Base-by-base conservation (phyloP, 2,113 vertebrate species). In the Aix galericulata region DNA sequence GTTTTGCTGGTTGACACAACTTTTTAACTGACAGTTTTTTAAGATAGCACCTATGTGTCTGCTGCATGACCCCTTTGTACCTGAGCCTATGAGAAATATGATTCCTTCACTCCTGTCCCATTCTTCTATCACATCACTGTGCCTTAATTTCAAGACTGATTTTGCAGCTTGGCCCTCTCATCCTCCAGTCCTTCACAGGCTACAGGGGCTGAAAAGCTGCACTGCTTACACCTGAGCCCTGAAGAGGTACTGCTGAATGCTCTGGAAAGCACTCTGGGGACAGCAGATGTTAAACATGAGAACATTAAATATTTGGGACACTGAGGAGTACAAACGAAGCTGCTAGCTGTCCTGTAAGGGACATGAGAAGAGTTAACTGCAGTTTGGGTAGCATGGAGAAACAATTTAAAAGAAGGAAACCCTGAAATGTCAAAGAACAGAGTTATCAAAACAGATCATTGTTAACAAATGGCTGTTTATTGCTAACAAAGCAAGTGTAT, bases 401-500 rank as follows among this genome's bases (percentile, higher is more conserved):
- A 94, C 36, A 87, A 66, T 80, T 95, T 94, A 91, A 94, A 95
- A 79, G 94, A 89, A 87, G 92, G 89, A 85, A 95, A 88, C 53
- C 31, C 81, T 93, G 86, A 92, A 96, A 95, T 93, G 93, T 96
- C 94, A 93, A 92, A 96, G 91, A 94, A 92, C 89, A 87, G 81
- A 86, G 69, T 95, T 97, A 94, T 82, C 87, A 97, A 97, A 97
- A 95, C 96, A 97, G 74, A 93, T 84, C 93, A 42, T 87, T 95
- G 91, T 91, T 96, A 95, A 97, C 91, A 96, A 97, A 96, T 95
- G 96, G 75, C 46, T 96, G 94, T 94, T 97, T 95, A 96, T 93
- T 89, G 67, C 96, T 95, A 95, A 88, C 91, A 91, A 95, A 95
- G 91, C 84, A 91, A 95, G 75, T 34, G 89, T 67, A 95, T 59